Conservation (phyloP, 2,888 invertebrate species). For the Seira sanloemensis region DNA sequence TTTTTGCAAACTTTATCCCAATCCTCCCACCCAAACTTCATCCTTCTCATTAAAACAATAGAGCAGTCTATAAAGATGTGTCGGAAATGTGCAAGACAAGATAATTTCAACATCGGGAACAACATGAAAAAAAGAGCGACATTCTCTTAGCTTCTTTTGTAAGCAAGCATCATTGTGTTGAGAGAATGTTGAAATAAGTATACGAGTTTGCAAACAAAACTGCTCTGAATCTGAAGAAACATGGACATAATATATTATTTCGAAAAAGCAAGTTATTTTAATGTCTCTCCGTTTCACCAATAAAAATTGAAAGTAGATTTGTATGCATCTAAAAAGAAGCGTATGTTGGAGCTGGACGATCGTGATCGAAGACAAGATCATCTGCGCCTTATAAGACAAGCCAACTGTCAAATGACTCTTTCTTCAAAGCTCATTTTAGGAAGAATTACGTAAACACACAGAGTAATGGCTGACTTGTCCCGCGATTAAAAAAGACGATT, state of each 20-base stretch:
- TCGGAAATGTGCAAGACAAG: neutral
- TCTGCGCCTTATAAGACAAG: neutral
- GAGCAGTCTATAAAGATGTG: neutral
- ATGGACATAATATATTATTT: too few relatives aligned
- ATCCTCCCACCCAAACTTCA: conserved; percentile 42
- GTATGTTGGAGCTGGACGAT: neutral
- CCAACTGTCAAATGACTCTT: neutral
- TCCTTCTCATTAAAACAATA: conserved; percentile 3
- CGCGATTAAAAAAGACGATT: neutral
- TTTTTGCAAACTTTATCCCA: conserved; percentile 42
- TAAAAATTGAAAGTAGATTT: conserved; percentile 17
- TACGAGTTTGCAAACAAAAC: too few relatives aligned
- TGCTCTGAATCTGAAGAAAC: too few relatives aligned
- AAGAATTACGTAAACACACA: conserved; percentile 5
- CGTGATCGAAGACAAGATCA: neutral
- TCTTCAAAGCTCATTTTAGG: neutral
- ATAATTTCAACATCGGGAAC: neutral
- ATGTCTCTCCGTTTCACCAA: too few relatives aligned
- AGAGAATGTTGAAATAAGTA: conserved; percentile 2
- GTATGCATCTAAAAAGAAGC: neutral
- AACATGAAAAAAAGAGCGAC: neutral
- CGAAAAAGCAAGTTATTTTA: too few relatives aligned
- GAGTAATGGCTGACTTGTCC: neutral
- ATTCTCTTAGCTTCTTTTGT: conserved; percentile 6
- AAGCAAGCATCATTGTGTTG: neutral